These are phyloP conservation scores for Dryobates pubescens DNA, from an alignment of 2,797 vertebrate genomes.

Conservation along the genomic window DNA sequence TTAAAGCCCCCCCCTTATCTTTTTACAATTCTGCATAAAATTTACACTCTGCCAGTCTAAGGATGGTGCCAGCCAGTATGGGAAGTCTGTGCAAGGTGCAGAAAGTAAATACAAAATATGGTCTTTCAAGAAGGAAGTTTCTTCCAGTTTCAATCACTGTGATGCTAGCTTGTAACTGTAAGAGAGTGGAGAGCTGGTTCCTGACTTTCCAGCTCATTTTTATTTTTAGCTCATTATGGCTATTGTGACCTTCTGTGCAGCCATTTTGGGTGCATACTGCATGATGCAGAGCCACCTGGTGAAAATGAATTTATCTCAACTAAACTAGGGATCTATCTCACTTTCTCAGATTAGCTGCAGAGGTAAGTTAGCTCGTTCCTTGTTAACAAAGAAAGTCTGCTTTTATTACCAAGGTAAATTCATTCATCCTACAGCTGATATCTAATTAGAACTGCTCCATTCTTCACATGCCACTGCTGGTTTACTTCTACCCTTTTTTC, in stretches of 20 bases:
- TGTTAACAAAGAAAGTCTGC: neutral
- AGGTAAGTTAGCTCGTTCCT: neutral
- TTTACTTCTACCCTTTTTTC: neutral
- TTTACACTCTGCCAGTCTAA: neutral
- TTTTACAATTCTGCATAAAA: neutral
- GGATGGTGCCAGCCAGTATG: neutral
- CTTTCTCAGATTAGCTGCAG: neutral
- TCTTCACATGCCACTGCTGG: neutral
- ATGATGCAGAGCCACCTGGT: neutral
- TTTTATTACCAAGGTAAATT: neutral
- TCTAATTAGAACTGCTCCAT: neutral
- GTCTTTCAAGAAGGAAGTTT: neutral
- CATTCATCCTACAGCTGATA: neutral
- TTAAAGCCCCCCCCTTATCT: neutral
- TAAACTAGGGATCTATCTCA: neutral
- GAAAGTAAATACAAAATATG: neutral
- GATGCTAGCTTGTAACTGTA: neutral
- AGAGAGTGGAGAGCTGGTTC: neutral
- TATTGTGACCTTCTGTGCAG: neutral
- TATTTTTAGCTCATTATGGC: neutral
- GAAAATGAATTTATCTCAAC: neutral
- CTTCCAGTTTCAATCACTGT: neutral
- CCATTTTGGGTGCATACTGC: neutral
- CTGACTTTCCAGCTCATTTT: neutral
- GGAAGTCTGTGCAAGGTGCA: neutral